Evolutionary conservation across 2,113 vertebrate species (phyloP).

Genomic region (Terrapene triunguis): DNA sequence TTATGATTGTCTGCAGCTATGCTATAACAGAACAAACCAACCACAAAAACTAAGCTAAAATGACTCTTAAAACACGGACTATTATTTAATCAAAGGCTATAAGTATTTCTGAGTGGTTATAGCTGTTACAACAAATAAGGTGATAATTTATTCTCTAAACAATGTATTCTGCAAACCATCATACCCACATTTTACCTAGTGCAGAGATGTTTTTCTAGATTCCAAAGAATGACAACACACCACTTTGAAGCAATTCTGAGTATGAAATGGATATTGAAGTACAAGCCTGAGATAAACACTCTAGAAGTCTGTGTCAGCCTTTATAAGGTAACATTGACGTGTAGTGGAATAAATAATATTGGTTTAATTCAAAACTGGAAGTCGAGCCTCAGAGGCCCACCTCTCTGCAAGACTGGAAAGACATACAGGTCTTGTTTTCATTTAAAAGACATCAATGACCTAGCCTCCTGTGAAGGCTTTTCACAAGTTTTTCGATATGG

Average conservation of each 20-base stretch:
- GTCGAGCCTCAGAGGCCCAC: not conserved
- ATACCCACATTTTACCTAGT: not conserved
- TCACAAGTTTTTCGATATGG: not conserved
- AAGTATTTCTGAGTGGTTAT: slow-evolving; percentile 30
- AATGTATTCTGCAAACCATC: slow-evolving; percentile 14
- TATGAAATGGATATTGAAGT: not conserved
- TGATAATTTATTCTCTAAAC: slow-evolving; percentile 52
- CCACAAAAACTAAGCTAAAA: not conserved
- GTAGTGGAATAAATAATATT: not conserved
- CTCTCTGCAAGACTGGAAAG: not conserved
- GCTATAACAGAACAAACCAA: not conserved
- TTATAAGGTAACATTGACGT: not conserved
- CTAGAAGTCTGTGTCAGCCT: not conserved
- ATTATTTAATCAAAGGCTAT: slow-evolving; percentile 7
- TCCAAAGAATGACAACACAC: slow-evolving; percentile 39
- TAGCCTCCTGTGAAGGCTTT: slow-evolving; percentile 20
- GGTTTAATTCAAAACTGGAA: not conserved
- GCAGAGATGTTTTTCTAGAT: not conserved
- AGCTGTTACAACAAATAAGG: slow-evolving; percentile 48
- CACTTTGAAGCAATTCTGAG: not conserved
- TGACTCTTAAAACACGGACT: slow-evolving; percentile 26
- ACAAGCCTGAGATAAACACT: not conserved
- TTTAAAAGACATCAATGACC: slow-evolving; percentile 19
- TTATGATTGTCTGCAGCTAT: not conserved
- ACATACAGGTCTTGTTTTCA: not conserved